Evolutionary conservation across 2,888 invertebrate genomes (phyloP), one percentile per base, ranked within the genome.

Genomic region (Campopleginae sp.): DNA sequence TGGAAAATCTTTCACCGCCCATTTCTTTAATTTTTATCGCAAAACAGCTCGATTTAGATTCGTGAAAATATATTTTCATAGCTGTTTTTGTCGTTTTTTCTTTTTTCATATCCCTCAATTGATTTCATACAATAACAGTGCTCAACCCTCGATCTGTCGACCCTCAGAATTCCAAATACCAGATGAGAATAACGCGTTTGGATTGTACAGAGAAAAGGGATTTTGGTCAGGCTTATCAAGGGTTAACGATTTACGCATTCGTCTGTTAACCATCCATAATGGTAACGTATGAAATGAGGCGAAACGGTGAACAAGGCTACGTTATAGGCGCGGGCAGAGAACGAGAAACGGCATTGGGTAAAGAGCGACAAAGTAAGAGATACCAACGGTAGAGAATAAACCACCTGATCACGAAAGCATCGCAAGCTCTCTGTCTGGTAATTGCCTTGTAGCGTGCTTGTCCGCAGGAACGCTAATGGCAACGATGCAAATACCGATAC

Each of bases 401-500:
- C 63, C 75, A 71, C 74, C 76, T 71, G 88, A 91, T 90, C 90
- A 89, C 90, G 90, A 90, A 90, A 92, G 88, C 88, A 90, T 90
- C 88, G 88, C 51, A n/a, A 44, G 33, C 84, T 86, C 88, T 87
- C 65, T 65, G 86, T 90, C 85, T 87, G 87, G 90, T 92, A 92
- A 92, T 92, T 91, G 90, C 90, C 87, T 88, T 88, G 90, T 92
- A 87, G 92, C 92, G 92, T 92, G 92, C 90, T 90, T 86, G 87
- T 86, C 84, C 80, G 81, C 77, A 70, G 72, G 86, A 87, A 88
- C 88, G 89, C 89, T 92, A 92, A 92, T 92, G 91, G 90, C 89
- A 89, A 88, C 89, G 91, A 92, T 92, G 91, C 90, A 92, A 92
- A 92, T 92, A 91, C 90, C 90, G 92, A 92, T 92, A 92, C 89